A percentile compares a stretch with the other conserved stretches of the same genome.
phyloP scores from a whole-genome alignment of 2,888 invertebrate species.

The Agapostemon virescens region DNA sequence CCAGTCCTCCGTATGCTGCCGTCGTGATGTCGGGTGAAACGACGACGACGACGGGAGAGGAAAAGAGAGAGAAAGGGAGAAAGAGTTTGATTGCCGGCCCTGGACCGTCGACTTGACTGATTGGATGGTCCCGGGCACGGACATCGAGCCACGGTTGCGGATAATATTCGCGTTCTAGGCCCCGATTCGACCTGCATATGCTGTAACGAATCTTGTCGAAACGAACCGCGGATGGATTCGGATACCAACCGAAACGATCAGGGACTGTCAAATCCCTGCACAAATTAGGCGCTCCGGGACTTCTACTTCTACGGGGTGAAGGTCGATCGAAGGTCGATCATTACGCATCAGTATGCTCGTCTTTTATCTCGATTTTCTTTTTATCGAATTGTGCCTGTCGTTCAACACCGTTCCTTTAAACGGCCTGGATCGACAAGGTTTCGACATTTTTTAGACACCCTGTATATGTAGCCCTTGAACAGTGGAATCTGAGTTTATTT shows the following conservation, averaged over 20 bases:
- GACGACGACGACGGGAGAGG: constrained; percentile 23
- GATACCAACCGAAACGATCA: background rate
- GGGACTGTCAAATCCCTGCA: background rate
- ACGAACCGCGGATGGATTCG: constrained; percentile 19
- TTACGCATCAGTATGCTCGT: too few species aligned
- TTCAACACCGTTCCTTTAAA: too few species aligned
- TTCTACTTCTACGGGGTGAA: background rate
- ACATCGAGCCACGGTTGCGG: constrained; percentile 51
- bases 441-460: too few species aligned
- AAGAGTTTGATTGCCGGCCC: constrained; percentile 54
- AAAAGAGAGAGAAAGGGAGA: background rate
- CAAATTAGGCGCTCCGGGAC: background rate
- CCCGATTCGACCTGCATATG: constrained; percentile 43
- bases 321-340: background rate
- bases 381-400: background rate
- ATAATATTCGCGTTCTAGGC: constrained; percentile 31
- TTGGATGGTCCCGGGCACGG: constrained; percentile 48
- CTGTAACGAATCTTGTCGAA: constrained; percentile 36
- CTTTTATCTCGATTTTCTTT: background rate
- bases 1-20: constrained; percentile 51
- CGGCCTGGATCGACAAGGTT: too few species aligned
- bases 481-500: too few species aligned
- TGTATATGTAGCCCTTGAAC: too few species aligned
- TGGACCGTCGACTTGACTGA: constrained; percentile 44
- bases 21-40: constrained; percentile 59